Conservation (phyloP, 2,888 invertebrate genomes). For the Leptopilina myrica region DNA sequence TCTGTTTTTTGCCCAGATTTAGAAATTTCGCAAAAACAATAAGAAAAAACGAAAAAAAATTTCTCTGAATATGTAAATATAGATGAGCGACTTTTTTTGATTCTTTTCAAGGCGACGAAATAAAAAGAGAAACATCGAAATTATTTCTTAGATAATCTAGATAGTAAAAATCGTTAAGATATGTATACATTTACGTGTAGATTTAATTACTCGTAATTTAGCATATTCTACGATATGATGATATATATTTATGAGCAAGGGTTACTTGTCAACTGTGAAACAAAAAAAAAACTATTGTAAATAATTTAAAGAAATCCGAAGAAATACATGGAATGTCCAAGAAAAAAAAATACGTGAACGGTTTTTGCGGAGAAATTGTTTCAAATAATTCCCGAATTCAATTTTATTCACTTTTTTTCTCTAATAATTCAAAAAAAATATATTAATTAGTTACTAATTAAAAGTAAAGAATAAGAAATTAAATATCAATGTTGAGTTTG, state of each 20-base stretch:
- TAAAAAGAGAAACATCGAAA: conserved; percentile 23
- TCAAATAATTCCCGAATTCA: conserved; percentile 65
- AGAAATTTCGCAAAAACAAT: background rate
- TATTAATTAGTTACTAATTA: no score
- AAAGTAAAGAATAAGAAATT: no score
- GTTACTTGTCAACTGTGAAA: conserved; percentile 61
- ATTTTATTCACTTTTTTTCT: conserved; percentile 43
- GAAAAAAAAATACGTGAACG: conserved; percentile 61
- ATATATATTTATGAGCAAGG: conserved; percentile 69
- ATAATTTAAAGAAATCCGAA: conserved; percentile 66
- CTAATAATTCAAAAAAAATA: no score
- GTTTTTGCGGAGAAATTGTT: conserved; percentile 66
- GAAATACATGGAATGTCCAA: conserved; percentile 71
- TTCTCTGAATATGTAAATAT: conserved; percentile 1
- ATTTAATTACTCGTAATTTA: conserved; percentile 55
- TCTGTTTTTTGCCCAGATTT: background rate
- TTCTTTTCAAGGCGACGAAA: background rate
- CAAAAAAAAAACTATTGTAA: conserved; percentile 63
- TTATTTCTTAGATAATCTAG: conserved; percentile 23
- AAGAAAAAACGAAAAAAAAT: background rate
- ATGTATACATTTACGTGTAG: conserved; percentile 52
- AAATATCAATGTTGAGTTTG: no score
- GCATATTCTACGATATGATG: conserved; percentile 59
- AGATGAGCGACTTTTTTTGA: background rate
- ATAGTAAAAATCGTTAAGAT: conserved; percentile 16